Evolutionary conservation across 2,888 invertebrate genomes (phyloP).

Genomic region (Coenonympha glycerion): DNA sequence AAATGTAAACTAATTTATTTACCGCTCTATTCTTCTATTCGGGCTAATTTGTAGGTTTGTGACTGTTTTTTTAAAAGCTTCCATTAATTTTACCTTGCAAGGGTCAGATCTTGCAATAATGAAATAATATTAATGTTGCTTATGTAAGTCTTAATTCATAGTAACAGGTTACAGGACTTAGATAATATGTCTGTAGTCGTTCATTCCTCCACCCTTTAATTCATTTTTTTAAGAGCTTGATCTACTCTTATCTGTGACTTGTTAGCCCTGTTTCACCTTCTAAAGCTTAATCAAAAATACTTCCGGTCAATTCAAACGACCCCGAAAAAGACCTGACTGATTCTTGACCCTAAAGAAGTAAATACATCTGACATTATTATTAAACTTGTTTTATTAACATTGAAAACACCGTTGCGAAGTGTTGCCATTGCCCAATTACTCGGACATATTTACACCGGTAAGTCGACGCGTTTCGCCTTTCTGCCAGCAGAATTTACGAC

Average conservation of each 20-base stretch:
- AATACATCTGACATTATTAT: no score
- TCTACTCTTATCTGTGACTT: no score
- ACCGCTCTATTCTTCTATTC: conserved; percentile 29
- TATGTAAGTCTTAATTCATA: no score
- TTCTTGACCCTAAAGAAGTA: background rate
- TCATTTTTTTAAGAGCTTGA: no score
- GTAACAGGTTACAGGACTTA: no score
- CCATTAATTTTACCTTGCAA: no score
- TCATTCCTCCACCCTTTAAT: no score
- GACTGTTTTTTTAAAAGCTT: background rate
- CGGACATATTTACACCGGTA: no score
- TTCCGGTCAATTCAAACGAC: background rate
- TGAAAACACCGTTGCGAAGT: conserved; percentile 16
- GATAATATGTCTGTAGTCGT: no score
- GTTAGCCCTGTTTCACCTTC: no score
- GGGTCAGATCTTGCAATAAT: no score
- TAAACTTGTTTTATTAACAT: conserved; percentile 11
- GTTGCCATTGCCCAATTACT: background rate
- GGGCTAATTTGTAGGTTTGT: conserved; percentile 21
- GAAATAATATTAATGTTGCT: no score
- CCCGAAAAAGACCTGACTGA: background rate
- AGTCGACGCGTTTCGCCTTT: conserved; percentile 38
- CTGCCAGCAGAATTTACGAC: conserved; percentile 44
- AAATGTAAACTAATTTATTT: conserved; percentile 37
- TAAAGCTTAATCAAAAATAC: background rate